A percentile compares a stretch with the other conserved stretches of the same genome.
phyloP scores from a whole-genome alignment of 2,113 vertebrate genomes.

The Ochotona princeps region DNA sequence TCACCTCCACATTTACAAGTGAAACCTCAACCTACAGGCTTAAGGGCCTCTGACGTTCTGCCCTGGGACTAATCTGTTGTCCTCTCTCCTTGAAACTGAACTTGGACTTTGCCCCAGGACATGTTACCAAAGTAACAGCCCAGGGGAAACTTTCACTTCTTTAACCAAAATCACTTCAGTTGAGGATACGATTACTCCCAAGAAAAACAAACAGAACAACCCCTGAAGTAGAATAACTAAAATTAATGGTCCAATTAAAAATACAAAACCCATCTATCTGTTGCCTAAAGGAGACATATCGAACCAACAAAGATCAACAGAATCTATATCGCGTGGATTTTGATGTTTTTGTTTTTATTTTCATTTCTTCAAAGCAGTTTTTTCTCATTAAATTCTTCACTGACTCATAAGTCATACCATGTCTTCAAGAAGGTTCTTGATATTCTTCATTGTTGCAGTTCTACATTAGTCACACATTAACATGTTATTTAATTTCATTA shows the following conservation, averaged over 20 bases:
- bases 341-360: too few relatives aligned
- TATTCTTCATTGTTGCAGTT: too few relatives aligned
- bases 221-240: neutral
- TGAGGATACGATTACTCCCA: neutral
- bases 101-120: neutral
- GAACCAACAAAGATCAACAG: too few relatives aligned
- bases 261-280: too few relatives aligned
- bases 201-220: neutral
- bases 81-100: neutral
- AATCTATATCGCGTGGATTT: too few relatives aligned
- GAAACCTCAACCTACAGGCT: neutral
- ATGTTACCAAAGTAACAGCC: neutral
- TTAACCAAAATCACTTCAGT: constrained; percentile 21
- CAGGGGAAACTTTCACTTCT: constrained; percentile 1
- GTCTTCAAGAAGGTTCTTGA: too few relatives aligned
- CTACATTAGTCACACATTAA: too few relatives aligned
- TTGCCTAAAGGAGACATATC: too few relatives aligned
- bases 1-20: neutral
- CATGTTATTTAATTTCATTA: too few relatives aligned
- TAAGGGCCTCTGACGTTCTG: neutral
- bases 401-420: too few relatives aligned
- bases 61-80: neutral
- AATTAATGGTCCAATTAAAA: constrained; percentile 2
- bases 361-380: too few relatives aligned
- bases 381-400: too few relatives aligned